phyloP scores from a whole-genome alignment of 2,888 invertebrate genomes.

The Oscheius sp. region DNA sequence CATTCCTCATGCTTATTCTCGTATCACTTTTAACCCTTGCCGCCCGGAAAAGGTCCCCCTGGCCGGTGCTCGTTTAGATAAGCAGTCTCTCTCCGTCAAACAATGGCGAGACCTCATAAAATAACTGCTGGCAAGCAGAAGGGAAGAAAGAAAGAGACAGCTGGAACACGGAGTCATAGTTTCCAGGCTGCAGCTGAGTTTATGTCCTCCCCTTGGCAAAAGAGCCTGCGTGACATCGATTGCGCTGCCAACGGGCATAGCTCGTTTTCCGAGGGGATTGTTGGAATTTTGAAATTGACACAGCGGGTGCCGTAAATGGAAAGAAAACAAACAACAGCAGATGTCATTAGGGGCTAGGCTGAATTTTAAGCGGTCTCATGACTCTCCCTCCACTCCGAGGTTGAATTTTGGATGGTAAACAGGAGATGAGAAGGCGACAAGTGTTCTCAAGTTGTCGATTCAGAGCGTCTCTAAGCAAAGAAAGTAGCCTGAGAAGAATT shows the following conservation, averaged over 20 bases:
- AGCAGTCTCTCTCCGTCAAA: slow-evolving; percentile 5
- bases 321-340: not conserved
- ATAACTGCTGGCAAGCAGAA: not conserved
- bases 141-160: not conserved
- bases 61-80: slow-evolving; percentile 9
- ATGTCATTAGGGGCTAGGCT: slow-evolving; percentile 3
- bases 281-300: no score
- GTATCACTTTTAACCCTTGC: no score
- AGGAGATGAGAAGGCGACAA: slow-evolving; percentile 12
- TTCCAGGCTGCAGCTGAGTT: slow-evolving; percentile 16
- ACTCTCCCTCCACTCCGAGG: no score
- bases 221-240: slow-evolving; percentile 26
- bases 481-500: not conserved
- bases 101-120: slow-evolving; percentile 23
- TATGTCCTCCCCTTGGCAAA: slow-evolving; percentile 15
- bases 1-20: no score
- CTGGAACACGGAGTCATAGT: not conserved
- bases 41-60: no score
- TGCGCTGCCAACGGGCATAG: not conserved
- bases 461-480: no score
- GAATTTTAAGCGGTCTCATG: no score
- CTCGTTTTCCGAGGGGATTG: no score
- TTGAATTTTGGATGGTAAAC: slow-evolving; percentile 1
- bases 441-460: slow-evolving; percentile 10
- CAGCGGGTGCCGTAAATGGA: not conserved